Evolutionary conservation across 1,140 invertebrate species (phyloP), one percentile per base, ranked within the genome.

Genomic region (Agrypnia vestita): DNA sequence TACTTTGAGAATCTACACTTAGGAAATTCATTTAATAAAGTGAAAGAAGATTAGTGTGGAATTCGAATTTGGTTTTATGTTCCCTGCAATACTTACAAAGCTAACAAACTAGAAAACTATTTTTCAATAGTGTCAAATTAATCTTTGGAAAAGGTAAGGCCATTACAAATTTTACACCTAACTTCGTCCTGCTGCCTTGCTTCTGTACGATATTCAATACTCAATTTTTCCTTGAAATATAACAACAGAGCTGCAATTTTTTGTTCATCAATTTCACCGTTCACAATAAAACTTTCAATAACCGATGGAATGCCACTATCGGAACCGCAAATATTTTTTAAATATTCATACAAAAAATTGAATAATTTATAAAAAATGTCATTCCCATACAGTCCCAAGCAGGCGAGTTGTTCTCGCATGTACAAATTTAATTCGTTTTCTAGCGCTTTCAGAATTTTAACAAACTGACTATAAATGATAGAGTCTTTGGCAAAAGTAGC

Each of bases 131-230:
- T 35, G 25, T 1, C 25, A 17, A 59, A 64, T 64, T 49, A 71
- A 71, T 73, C 69, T 53, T 51, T 55, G n/a, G 47, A 75, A 61
- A 75, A 75, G 7, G 73, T 75, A 9, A 78, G 17, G 3, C 76
- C 76, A 43, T 56, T 69, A 15, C 76, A 78, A 67, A 69, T 46
- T 13, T 17, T 15, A 21, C 76, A 78, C 43, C 62, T 67, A 13
- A 10, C 51, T 78, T 76, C 74, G 9, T 75, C 53, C 15, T 4
- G 10, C 8, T 21, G 12, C 46, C 12, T n/a, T 43, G 13, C 44
- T 17, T 25, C 35, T 15, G 35, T 44, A 3, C 13, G 35, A n/a
- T 78, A 78, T 12, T 78, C 61, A 43, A 53, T 55, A 44, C 8
- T 55, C 6, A 78, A 9, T 21, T 43, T 51, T 3, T 69, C 44